These are phyloP conservation scores for Shinisaurus crocodilurus DNA, from an alignment of 2,113 vertebrate genomes.

Conservation along the genomic window DNA sequence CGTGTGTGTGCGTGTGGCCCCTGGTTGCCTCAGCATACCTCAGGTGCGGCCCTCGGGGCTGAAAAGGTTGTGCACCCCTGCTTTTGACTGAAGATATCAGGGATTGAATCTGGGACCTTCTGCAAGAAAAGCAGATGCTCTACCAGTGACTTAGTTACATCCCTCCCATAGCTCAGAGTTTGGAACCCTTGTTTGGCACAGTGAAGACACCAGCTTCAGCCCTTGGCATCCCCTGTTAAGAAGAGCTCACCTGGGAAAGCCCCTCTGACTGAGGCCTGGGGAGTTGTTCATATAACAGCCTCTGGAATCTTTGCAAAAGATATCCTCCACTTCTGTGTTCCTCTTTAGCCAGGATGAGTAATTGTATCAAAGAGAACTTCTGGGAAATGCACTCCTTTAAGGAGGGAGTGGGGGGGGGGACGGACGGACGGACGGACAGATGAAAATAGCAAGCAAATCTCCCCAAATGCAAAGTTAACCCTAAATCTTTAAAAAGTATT, in stretches of 20 bases:
- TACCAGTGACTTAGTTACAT: too few species aligned
- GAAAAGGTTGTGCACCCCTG: too few species aligned
- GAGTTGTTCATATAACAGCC: neutral
- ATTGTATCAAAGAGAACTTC: slow-evolving; percentile 60
- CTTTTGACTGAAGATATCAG: neutral
- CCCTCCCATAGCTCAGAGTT: neutral
- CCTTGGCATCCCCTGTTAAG: too few species aligned
- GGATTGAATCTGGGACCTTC: neutral
- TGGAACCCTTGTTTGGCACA: neutral
- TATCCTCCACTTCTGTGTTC: neutral
- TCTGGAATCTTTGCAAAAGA: neutral
- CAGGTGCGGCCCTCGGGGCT: too few species aligned
- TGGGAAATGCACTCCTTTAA: slow-evolving; percentile 53
- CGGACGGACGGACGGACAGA: too few species aligned
- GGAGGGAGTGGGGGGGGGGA: slow-evolving; percentile 21
- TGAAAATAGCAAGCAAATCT: slow-evolving; percentile 35
- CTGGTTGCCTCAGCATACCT: too few species aligned
- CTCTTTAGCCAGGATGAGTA: slow-evolving; percentile 41
- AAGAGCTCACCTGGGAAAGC: neutral
- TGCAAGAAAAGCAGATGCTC: too few species aligned
- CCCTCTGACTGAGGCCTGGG: neutral
- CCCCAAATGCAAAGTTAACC: neutral
- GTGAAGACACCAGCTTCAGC: neutral
- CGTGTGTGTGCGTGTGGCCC: too few species aligned
- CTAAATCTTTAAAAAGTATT: neutral